Base-by-base conservation (phyloP, 2,113 vertebrate species). In the Gopherus flavomarginatus region DNA sequence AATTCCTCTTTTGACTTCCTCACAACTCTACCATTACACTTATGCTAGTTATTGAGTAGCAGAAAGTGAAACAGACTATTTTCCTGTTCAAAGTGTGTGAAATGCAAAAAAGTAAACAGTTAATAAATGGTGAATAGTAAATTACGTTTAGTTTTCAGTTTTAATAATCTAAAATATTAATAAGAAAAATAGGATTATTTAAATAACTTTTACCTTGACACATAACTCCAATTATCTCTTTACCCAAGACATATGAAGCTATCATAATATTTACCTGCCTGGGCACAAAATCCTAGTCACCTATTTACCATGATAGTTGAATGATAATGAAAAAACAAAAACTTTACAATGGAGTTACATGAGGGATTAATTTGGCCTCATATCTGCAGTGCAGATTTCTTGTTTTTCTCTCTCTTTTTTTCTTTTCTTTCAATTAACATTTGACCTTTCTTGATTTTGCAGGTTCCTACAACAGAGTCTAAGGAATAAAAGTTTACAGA, bases 391-490 rank as follows among this genome's bases (percentile, higher is more conserved):
- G 47, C 3, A 1, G 35, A 72, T 81, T 0, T 88, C 7, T 38
- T 89, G 22, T 80, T 57, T 5, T 8, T 14, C 17, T 88, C 21
- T 21, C 52, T 85, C 8, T 17, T 56, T 90, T 44, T 44, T 75
- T 80, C 21, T n/a, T 13, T 9, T 27, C 90, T 78, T 78, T 52
- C 54, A 12, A 50, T 83, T 90, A 83, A 69, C 62, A 6, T 50
- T 85, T 89, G 79, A 77, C 62, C 38, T 94, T 21, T 81, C 52
- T 93, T 92, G 79, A 89, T 38, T 88, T 85, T 89, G 11, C 97
- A 99, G 99, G 97, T 99, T 99, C 96, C 98, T 99, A 57, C 99
- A 99, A 89, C 99, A 99, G 98, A 99, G 99, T 31, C 98, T 99
- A 81, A 99, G 99, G 87, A 99, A 99, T 97, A 99, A 99, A 96